A percentile compares a stretch with the other conserved stretches of the same genome.
Evolutionary conservation across 1,140 invertebrate species (phyloP).

Genomic region (Armadillidium nasatum): DNA sequence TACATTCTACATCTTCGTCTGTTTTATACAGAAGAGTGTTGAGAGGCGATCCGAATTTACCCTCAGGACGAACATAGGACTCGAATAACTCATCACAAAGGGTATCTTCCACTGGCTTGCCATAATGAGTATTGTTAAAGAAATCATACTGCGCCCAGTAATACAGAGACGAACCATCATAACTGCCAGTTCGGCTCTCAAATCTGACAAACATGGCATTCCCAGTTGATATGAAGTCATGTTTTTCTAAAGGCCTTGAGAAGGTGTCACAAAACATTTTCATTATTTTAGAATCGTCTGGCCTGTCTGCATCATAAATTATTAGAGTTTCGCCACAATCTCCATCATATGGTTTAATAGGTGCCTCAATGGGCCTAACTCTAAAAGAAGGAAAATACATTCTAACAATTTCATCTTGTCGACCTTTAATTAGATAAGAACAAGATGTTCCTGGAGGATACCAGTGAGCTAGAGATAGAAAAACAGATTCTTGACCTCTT

Average conservation of each 20-base stretch:
- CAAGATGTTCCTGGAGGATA: slow-evolving; percentile 84
- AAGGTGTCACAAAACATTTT: slow-evolving; percentile 90
- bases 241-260: slow-evolving; percentile 82
- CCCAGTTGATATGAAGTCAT: slow-evolving; percentile 80
- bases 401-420: slow-evolving; percentile 70
- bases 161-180: slow-evolving; percentile 65
- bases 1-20: slow-evolving; percentile 67
- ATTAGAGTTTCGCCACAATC: slow-evolving; percentile 84
- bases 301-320: slow-evolving; percentile 75
- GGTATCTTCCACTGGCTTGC: slow-evolving; percentile 68
- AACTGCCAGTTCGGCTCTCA: slow-evolving; percentile 69
- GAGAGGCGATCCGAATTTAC: slow-evolving; percentile 68
- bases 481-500: slow-evolving; percentile 57
- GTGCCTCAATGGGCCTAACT: slow-evolving; percentile 80
- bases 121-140: slow-evolving; percentile 80
- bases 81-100: slow-evolving; percentile 79
- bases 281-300: slow-evolving; percentile 78
- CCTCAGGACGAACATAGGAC: slow-evolving; percentile 64
- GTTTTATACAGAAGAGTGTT: slow-evolving; percentile 81
- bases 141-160: slow-evolving; percentile 91
- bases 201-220: slow-evolving; percentile 70
- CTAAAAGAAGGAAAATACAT: slow-evolving; percentile 60
- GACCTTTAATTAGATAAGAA: slow-evolving; percentile 78
- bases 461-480: slow-evolving; percentile 75
- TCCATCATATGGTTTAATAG: slow-evolving; percentile 70